Evolutionary conservation across 2,888 invertebrate genomes (phyloP).

Genomic region (Morinoia aosen): DNA sequence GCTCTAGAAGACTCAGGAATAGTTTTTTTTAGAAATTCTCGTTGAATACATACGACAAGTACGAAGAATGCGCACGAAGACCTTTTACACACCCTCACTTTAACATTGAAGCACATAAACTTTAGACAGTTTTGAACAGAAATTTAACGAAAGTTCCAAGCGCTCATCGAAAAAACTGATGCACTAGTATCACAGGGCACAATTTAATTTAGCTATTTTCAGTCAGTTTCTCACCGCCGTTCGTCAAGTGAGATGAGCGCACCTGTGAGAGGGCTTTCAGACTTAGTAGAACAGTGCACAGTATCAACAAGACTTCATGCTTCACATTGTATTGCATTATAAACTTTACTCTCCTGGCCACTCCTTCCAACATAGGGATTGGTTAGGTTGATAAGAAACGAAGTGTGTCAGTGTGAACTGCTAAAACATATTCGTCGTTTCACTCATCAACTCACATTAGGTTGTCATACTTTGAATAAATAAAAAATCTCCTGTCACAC

Average conservation of each 20-base stretch:
- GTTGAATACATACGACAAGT: background rate
- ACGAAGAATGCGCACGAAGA: background rate
- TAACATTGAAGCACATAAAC: background rate
- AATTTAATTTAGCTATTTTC: too few relatives aligned
- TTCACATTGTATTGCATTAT: background rate
- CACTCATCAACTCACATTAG: background rate
- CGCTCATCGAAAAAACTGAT: too few relatives aligned
- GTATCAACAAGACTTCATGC: background rate
- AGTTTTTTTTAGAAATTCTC: background rate
- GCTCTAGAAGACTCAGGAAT: background rate
- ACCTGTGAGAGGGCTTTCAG: too few relatives aligned
- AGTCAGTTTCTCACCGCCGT: too few relatives aligned
- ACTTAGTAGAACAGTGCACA: background rate
- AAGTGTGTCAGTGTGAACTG: background rate
- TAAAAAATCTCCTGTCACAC: background rate
- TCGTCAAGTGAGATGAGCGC: too few relatives aligned
- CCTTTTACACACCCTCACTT: background rate
- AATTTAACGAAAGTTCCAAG: too few relatives aligned
- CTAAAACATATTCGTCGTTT: background rate
- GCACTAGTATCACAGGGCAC: too few relatives aligned
- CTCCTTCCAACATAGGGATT: background rate
- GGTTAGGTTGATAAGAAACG: background rate
- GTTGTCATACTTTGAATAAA: background rate
- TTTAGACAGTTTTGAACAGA: background rate
- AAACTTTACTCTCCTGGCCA: background rate